Percentiles rank a stretch among this genome's conserved stretches.
These are phyloP conservation scores for Anabacerthia variegaticeps DNA, from an alignment of 2,797 vertebrate species.

Conservation along the genomic window DNA sequence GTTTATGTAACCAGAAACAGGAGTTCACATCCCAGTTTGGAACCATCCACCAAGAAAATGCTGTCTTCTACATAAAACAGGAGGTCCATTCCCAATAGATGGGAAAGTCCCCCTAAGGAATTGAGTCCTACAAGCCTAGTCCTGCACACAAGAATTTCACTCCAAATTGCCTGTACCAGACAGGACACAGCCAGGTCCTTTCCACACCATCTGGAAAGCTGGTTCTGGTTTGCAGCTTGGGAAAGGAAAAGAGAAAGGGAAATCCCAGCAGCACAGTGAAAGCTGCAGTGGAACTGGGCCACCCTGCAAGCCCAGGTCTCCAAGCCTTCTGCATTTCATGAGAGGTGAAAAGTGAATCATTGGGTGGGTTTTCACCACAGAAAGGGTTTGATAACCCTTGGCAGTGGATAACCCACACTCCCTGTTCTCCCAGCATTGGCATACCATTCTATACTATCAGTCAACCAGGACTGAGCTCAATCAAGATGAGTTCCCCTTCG, in stretches of 20 bases:
- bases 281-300: background rate
- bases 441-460: background rate
- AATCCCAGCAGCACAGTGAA: background rate
- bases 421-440: background rate
- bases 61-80: background rate
- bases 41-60: background rate
- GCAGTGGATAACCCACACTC: accelerated
- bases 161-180: background rate
- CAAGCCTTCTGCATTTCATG: background rate
- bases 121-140: background rate
- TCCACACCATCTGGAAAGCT: background rate
- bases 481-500: background rate
- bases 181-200: background rate
- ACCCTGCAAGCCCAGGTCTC: background rate
- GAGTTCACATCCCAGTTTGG: background rate
- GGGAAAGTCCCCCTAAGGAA: background rate
- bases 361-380: background rate
- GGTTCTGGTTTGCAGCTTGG: background rate
- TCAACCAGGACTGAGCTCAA: accelerated
- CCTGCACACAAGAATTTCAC: background rate
- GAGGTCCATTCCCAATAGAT: background rate
- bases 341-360: background rate
- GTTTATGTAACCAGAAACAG: background rate
- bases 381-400: background rate
- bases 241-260: background rate